phyloP scores from a whole-genome alignment of 2,888 invertebrate species.

The Ditula angustiorana region DNA sequence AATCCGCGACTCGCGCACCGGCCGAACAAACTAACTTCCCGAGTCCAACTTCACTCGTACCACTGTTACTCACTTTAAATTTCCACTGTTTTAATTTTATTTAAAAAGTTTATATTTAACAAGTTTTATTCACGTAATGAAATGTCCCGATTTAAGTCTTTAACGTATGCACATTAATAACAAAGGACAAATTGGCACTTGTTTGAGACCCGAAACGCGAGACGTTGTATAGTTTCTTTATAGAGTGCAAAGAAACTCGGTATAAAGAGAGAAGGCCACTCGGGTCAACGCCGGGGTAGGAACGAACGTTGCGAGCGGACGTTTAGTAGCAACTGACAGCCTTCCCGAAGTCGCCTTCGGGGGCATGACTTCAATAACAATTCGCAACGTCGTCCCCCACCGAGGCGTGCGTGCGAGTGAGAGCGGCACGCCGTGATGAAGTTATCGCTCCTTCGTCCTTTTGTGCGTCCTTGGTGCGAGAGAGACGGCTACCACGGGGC shows the following conservation, averaged over 20 bases:
- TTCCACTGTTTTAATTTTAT: conserved; percentile 43
- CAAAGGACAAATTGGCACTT: conserved; percentile 69
- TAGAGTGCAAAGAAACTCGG: conserved; percentile 56
- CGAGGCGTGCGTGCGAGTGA: conserved; percentile 81
- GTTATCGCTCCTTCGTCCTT: conserved; percentile 87
- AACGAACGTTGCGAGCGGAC: conserved; percentile 82
- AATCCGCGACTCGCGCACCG: conserved; percentile 50
- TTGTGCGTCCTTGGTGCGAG: conserved; percentile 83
- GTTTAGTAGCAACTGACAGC: conserved; percentile 85
- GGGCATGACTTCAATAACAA: conserved; percentile 86
- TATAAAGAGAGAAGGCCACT: conserved; percentile 60
- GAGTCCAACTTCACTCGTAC: conserved; percentile 15
- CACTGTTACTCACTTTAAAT: conserved; percentile 11
- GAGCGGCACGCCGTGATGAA: conserved; percentile 81
- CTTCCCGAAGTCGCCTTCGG: conserved; percentile 86
- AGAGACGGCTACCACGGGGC: conserved; percentile 68
- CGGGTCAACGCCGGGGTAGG: conserved; percentile 74
- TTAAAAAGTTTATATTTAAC: conserved; percentile 58
- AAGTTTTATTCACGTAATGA: conserved; percentile 59
- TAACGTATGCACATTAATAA: conserved; percentile 52
- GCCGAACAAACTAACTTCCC: conserved; percentile 40
- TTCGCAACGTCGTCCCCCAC: conserved; percentile 86
- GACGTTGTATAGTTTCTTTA: conserved; percentile 64
- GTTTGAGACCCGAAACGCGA: conserved; percentile 63
- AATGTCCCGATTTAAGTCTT: conserved; percentile 39